Percentiles rank a stretch among this genome's conserved stretches.
phyloP scores from a whole-genome alignment of 2,888 invertebrate species.

The Invenusta paracnida region DNA sequence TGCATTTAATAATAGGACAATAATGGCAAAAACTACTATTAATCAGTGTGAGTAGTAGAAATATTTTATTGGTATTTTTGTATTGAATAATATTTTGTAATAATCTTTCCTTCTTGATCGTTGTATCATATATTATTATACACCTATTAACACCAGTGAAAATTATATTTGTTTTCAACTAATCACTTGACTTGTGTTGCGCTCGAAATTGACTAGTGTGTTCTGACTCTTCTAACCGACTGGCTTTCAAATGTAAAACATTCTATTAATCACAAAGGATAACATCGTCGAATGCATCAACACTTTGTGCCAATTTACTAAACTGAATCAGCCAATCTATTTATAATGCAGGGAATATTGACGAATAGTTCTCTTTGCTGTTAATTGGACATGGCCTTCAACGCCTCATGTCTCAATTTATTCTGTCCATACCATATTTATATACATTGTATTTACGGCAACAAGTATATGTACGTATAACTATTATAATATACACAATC shows the following conservation, averaged over 20 bases:
- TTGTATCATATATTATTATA: too few relatives aligned
- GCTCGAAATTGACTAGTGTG: not conserved
- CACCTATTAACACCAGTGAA: too few relatives aligned
- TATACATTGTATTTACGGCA: not conserved
- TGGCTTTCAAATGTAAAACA: constrained; percentile 9
- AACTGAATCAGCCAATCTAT: not conserved
- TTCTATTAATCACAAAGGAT: not conserved
- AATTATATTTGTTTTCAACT: not conserved
- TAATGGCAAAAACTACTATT: not conserved
- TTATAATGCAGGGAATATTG: not conserved
- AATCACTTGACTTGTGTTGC: not conserved
- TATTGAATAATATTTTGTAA: not conserved
- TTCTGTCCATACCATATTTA: not conserved
- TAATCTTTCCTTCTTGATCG: not conserved
- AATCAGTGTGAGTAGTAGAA: not conserved
- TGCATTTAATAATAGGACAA: not conserved
- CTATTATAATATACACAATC: not conserved
- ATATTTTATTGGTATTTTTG: not conserved
- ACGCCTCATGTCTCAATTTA: not conserved
- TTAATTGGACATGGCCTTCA: not conserved
- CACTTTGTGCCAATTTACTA: not conserved
- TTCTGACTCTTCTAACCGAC: not conserved
- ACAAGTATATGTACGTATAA: not conserved
- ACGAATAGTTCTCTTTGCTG: not conserved
- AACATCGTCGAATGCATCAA: constrained; percentile 1